phyloP scores from a whole-genome alignment of 2,797 vertebrate genomes.

The Pteronotus mesoamericanus region DNA sequence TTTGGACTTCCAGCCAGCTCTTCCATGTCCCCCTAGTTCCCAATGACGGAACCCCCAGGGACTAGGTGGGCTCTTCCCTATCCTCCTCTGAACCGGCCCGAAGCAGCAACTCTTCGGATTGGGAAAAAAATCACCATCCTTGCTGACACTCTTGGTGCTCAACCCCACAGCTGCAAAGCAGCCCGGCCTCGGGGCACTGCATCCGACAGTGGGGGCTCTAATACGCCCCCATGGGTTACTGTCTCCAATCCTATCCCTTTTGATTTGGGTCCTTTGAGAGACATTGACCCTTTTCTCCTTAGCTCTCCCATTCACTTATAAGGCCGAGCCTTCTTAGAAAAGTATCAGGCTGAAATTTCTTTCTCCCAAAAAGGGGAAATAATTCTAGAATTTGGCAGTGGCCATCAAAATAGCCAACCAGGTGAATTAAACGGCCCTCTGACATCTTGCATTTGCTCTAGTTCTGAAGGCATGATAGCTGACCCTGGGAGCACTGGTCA shows the following conservation, averaged over 20 bases:
- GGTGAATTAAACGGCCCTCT: no score
- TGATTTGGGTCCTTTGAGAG: neutral
- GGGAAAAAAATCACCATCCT: no score
- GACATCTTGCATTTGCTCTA: neutral
- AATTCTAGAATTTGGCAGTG: neutral
- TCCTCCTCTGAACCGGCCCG: neutral
- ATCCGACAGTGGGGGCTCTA: neutral
- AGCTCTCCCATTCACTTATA: neutral
- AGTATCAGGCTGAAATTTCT: neutral
- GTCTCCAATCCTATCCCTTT: neutral
- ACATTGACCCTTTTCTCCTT: neutral
- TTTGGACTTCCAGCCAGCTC: neutral
- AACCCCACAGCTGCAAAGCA: fast-evolving
- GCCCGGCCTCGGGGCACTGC: no score
- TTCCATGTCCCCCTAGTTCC: neutral
- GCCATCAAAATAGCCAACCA: neutral
- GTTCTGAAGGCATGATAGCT: no score
- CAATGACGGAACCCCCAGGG: neutral
- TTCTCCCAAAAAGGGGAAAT: neutral
- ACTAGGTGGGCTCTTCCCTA: neutral
- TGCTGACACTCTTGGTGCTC: no score
- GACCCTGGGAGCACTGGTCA: neutral
- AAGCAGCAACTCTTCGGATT: neutral
- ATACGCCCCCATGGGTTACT: neutral
- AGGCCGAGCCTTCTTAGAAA: neutral